Conservation (phyloP, 2,888 invertebrate species). For the Cyclophora albipunctata region DNA sequence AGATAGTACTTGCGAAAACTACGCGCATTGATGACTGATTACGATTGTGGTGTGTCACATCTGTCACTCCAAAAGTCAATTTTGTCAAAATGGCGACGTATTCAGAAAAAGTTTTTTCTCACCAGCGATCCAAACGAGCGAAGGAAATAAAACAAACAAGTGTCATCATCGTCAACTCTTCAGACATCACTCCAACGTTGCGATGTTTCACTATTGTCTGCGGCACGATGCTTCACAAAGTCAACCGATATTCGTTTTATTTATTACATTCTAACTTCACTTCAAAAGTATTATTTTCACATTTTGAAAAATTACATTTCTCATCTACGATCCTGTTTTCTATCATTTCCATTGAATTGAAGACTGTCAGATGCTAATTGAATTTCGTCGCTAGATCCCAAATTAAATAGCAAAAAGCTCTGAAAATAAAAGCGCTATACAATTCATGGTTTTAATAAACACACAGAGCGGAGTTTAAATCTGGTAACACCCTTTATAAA, state of each 20-base stretch:
- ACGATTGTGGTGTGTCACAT: conserved; percentile 27
- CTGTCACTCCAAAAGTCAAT: conserved; percentile 64
- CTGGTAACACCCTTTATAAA: conserved; percentile 44
- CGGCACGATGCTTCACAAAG: conserved; percentile 12
- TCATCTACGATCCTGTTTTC: too few species aligned
- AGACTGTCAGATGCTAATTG: too few species aligned
- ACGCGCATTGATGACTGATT: too few species aligned
- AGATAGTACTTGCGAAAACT: too few species aligned
- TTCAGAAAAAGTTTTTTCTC: conserved; percentile 49
- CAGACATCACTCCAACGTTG: conserved; percentile 28
- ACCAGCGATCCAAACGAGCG: conserved; percentile 47
- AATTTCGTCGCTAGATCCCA: too few species aligned
- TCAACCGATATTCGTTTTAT: conserved; percentile 15
- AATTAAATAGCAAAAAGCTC: conserved; percentile 25
- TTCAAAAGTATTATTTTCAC: conserved; percentile 2
- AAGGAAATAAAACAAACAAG: conserved; percentile 66
- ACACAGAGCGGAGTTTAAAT: conserved; percentile 49
- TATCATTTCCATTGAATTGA: too few species aligned
- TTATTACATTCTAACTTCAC: conserved; percentile 5
- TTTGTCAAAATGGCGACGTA: conserved; percentile 51
- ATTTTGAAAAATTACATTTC: too few species aligned
- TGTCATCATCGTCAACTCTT: conserved; percentile 60
- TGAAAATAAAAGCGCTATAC: conserved; percentile 42
- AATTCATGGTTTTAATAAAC: conserved; percentile 40
- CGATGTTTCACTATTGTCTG: conserved; percentile 32